Evolutionary conservation across 2,797 vertebrate genomes (phyloP).

Genomic region (Crenuchus spilurus): DNA sequence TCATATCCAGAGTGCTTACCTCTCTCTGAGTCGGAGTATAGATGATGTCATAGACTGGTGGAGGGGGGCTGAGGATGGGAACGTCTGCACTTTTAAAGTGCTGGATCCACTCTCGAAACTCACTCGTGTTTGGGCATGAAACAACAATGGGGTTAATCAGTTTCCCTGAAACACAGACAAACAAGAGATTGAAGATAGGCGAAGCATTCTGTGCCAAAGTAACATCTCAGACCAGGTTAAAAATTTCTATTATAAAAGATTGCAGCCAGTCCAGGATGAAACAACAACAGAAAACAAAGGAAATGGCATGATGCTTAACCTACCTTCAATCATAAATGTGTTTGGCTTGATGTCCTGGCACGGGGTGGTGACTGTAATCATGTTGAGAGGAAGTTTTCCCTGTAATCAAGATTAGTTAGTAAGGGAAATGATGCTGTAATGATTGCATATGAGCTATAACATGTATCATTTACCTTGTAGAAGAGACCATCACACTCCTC

Average conservation of each 20-base stretch:
- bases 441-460: too few relatives aligned
- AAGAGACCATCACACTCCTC: conserved; percentile 84
- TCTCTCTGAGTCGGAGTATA: conserved; percentile 81
- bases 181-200: conserved; percentile 5
- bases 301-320: conserved; percentile 36
- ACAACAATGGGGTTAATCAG: conserved; percentile 85
- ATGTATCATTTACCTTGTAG: conserved; percentile 84
- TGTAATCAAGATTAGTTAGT: conserved; percentile 63
- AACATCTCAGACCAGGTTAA: neutral
- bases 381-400: conserved; percentile 94
- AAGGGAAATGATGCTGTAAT: neutral
- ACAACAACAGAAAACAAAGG: neutral
- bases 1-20: conserved; percentile 57
- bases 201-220: neutral
- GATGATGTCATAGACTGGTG: conserved; percentile 85
- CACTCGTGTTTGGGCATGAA: conserved; percentile 73
- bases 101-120: conserved; percentile 82
- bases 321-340: conserved; percentile 95
- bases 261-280: neutral
- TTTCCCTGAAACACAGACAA: conserved; percentile 72
- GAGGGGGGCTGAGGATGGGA: conserved; percentile 77
- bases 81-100: conserved; percentile 79
- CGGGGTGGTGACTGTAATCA: conserved; percentile 87
- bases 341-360: conserved; percentile 87
- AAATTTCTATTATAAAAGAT: neutral